These are phyloP conservation scores for Lycodopsis pacificus DNA, from an alignment of 2,797 vertebrate genomes.

Conservation along the genomic window DNA sequence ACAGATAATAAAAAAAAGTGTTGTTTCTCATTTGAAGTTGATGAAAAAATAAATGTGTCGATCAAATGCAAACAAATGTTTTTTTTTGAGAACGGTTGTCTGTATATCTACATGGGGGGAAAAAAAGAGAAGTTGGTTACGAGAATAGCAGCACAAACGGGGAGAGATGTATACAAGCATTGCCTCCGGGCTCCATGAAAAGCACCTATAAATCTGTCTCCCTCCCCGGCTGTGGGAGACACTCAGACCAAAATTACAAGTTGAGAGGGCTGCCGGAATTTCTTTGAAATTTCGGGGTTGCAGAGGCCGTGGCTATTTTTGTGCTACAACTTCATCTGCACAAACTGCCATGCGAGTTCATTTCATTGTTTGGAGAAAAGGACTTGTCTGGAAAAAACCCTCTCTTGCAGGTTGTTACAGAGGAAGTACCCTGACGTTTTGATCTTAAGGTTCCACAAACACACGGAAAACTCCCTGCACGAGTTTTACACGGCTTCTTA, in stretches of 20 bases:
- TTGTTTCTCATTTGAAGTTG: background rate
- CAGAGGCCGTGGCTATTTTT: conserved; percentile 66
- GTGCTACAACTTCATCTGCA: conserved; percentile 39
- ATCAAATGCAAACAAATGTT: conserved; percentile 14
- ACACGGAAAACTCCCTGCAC: no score
- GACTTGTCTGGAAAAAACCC: no score
- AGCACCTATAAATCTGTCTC: conserved; percentile 73
- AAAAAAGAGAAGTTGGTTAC: background rate
- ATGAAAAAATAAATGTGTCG: background rate
- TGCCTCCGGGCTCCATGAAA: conserved; percentile 67
- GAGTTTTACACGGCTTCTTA: background rate
- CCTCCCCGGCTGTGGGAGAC: conserved; percentile 71
- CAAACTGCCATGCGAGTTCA: conserved; percentile 5
- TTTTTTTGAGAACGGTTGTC: background rate
- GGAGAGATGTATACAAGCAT: conserved; percentile 40
- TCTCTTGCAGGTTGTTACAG: background rate
- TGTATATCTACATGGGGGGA: background rate
- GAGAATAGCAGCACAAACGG: conserved; percentile 38
- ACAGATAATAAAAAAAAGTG: background rate
- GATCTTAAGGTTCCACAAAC: background rate
- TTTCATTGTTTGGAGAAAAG: background rate
- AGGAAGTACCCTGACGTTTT: background rate
- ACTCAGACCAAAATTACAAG: conserved; percentile 80
- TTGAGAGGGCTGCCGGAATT: conserved; percentile 72
- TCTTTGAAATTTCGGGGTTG: conserved; percentile 77